Base-by-base conservation (phyloP, 2,797 vertebrate species). In the Enteromius unitaeniatus region DNA sequence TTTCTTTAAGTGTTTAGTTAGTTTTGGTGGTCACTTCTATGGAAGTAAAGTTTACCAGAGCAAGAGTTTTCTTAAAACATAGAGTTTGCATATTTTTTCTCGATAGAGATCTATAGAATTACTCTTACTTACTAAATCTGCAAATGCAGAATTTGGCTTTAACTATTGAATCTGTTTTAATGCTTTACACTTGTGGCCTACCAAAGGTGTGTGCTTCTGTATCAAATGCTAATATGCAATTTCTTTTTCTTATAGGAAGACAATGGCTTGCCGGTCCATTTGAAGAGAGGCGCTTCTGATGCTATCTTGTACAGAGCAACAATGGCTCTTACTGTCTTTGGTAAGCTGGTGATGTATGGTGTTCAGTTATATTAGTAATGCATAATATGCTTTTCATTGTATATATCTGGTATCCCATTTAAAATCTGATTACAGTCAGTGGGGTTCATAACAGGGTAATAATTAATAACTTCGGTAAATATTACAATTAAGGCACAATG, bases 191-290 rank as follows among this genome's bases (percentile, higher is more conserved):
- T 72, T 62, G 6, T 34, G 67, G 4, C 51, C 37, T 3, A 4
- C 4, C 3, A 5, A 45, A 21, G 34, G 26, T 2, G 14, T 23
- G 13, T 81, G 26, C 8, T 31, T 1, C 6, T 23, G 40, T 17
- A n/a, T 73, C 53, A 31, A 2, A 34, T 72, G 4, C 28, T 81
- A 47, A 73, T 19, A 37, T 73, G 28, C 14, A 0, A 21, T 37
- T 81, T 17, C 19, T 40, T 21, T 40, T 42, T 81, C 89, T 87
- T 87, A 72, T 90, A 98, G 96, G 95, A 95, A 86, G 94, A 96
- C 90, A 95, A 96, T 89, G 95, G 93, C 21, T 47, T 97, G n/a
- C 96, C 96, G 21, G 92, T 97, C 84, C 87, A 97, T 91, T 93
- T 97, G 23, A 97, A 97, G 90, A 96, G 96, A 14, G 96, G 96